Conservation (phyloP, 2,888 invertebrate genomes). For the Trichogramma evanescens region DNA sequence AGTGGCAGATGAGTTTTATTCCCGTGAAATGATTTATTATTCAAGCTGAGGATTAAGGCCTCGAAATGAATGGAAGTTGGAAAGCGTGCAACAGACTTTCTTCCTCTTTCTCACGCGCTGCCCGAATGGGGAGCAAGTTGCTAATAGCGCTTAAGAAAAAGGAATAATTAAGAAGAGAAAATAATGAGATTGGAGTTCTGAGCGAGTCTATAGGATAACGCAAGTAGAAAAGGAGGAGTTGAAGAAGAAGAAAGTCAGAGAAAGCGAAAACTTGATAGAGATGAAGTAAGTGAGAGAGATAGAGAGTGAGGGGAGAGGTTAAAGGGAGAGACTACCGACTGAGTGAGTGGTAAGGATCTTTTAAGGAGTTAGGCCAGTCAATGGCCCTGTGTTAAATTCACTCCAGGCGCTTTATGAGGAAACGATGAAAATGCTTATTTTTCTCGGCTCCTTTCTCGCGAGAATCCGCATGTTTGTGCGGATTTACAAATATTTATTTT, state of each 20-base stretch:
- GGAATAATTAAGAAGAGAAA: constrained; percentile 33
- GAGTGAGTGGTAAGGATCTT: neutral
- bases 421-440: neutral
- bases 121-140: constrained; percentile 22
- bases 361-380: constrained; percentile 1
- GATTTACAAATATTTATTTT: too few relatives aligned
- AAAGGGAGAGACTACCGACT: neutral
- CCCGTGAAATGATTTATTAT: constrained; percentile 24
- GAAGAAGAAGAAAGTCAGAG: constrained; percentile 18
- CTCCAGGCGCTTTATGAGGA: neutral
- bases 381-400: neutral
- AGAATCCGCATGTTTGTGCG: neutral
- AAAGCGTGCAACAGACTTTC: constrained; percentile 25
- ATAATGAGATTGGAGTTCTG: constrained; percentile 31
- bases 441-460: neutral
- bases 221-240: neutral
- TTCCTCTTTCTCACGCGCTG: constrained; percentile 14
- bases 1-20: constrained; percentile 11
- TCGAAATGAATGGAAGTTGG: constrained; percentile 26
- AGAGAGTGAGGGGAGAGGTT: neutral
- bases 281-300: neutral
- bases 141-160: constrained; percentile 33
- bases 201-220: neutral
- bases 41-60: constrained; percentile 22
- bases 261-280: constrained; percentile 2